Conservation (phyloP, 2,888 invertebrate species). For the Frankliniella fusca region DNA sequence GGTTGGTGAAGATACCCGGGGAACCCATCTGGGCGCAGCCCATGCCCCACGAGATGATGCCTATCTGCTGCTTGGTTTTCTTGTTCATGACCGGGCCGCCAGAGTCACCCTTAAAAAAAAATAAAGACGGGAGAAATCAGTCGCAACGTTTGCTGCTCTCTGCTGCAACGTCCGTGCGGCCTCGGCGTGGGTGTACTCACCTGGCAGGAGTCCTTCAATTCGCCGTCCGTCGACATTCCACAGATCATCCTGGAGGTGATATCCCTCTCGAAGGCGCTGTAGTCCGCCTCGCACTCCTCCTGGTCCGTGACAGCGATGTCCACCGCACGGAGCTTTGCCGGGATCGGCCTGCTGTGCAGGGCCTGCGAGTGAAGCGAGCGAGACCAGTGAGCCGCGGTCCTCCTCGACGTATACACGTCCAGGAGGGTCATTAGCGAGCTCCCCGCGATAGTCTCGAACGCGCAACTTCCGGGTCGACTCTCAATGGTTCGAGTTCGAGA, state of each 20-base stretch:
- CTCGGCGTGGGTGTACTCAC: background rate
- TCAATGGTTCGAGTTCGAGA: too few species aligned
- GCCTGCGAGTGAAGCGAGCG: background rate
- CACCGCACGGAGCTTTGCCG: conserved; percentile 50
- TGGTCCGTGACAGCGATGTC: conserved; percentile 45
- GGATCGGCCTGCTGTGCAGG: conserved; percentile 42
- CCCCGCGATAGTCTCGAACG: too few species aligned
- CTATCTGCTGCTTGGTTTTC: background rate
- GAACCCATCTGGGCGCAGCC: background rate
- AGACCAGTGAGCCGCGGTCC: too few species aligned
- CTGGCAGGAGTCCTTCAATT: background rate
- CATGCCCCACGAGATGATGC: background rate
- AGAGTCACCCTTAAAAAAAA: background rate
- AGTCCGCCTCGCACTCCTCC: background rate
- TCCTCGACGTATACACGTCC: too few species aligned
- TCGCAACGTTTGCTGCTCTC: background rate
- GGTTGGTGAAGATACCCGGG: background rate
- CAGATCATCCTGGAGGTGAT: background rate
- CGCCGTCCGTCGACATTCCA: background rate
- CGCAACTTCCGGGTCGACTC: too few species aligned
- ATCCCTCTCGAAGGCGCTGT: background rate
- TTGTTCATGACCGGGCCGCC: background rate
- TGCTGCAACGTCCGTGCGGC: background rate
- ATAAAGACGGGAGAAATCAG: background rate
- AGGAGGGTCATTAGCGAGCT: too few species aligned